Evolutionary conservation across 2,113 vertebrate genomes (phyloP).

Genomic region (Cynopterus brachyotis): DNA sequence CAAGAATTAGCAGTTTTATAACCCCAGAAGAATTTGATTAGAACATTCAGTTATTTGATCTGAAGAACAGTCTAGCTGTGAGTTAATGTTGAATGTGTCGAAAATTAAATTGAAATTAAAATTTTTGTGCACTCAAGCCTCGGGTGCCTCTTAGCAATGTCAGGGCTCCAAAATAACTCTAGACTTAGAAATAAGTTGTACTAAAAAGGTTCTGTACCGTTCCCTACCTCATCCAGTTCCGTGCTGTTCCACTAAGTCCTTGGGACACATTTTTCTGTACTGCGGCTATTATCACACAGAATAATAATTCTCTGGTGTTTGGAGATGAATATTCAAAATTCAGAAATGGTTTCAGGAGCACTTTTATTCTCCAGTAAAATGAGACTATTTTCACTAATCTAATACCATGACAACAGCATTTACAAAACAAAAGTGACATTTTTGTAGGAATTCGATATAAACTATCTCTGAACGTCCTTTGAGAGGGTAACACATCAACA

Average conservation of each 20-base stretch:
- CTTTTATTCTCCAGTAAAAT: not conserved
- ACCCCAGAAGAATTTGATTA: slow-evolving; percentile 32
- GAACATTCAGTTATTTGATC: slow-evolving; percentile 16
- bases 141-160: not conserved
- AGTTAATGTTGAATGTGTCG: slow-evolving; percentile 1
- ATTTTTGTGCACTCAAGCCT: not conserved
- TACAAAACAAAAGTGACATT: not conserved
- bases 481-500: not conserved
- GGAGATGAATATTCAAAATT: not conserved
- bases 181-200: not conserved
- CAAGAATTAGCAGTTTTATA: slow-evolving; percentile 43
- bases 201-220: not conserved
- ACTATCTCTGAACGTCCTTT: not conserved
- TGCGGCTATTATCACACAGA: not conserved
- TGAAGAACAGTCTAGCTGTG: not conserved
- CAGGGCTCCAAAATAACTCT: not conserved
- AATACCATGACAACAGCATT: not conserved
- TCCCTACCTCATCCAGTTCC: not conserved
- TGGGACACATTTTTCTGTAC: not conserved
- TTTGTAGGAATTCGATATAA: not conserved
- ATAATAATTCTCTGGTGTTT: not conserved
- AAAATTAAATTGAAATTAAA: slow-evolving; percentile 24
- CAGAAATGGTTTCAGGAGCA: not conserved
- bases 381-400: not conserved
- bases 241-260: not conserved